Evolutionary conservation across 2,888 invertebrate genomes (phyloP).

Genomic region (Julus scanicus): DNA sequence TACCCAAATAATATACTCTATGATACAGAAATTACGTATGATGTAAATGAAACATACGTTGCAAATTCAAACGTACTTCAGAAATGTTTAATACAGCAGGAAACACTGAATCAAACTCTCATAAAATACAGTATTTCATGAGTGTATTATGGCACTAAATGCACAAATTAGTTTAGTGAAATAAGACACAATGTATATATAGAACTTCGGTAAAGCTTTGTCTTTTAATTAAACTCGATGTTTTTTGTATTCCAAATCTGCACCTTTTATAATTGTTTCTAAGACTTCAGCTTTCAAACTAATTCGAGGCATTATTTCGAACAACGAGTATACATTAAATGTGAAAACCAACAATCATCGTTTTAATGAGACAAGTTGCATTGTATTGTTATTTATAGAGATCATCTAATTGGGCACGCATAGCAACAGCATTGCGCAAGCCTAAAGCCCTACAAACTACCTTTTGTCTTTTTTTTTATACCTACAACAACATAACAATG

Average conservation of each 20-base stretch:
- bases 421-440: conserved; percentile 50
- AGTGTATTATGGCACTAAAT: not conserved
- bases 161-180: not conserved
- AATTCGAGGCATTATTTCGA: conserved; percentile 11
- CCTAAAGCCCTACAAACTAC: conserved; percentile 42
- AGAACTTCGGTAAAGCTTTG: not conserved
- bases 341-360: conserved; percentile 40
- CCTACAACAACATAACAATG: conserved; percentile 31
- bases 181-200: not conserved
- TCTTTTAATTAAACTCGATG: not conserved
- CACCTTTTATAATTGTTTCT: conserved; percentile 35
- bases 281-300: not conserved
- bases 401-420: conserved; percentile 52
- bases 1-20: too few species aligned
- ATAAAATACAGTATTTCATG: too few species aligned
- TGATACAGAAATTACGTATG: too few species aligned
- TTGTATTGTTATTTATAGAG: conserved; percentile 50
- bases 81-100: too few species aligned
- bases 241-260: not conserved
- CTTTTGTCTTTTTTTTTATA: conserved; percentile 43
- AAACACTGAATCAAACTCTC: too few species aligned
- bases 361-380: conserved; percentile 49
- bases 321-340: not conserved
- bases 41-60: too few species aligned
- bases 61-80: too few species aligned